Conservation (phyloP, 2,797 vertebrate genomes). For the Propithecus perrieri region DNA sequence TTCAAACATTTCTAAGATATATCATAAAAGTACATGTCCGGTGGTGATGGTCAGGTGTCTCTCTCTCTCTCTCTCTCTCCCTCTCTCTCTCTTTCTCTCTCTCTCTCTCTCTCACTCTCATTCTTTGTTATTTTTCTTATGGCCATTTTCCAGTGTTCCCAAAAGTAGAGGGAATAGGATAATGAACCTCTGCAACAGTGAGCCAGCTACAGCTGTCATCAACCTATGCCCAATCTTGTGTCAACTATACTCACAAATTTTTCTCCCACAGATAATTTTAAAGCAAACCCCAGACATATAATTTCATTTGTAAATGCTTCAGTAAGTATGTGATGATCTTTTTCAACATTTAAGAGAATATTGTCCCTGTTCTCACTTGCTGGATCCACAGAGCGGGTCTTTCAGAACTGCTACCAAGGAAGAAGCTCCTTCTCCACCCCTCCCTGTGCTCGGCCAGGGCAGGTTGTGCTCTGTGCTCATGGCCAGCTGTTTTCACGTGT, state of each 20-base stretch:
- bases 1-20: not conserved
- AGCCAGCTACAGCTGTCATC: not conserved
- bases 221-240: not conserved
- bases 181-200: not conserved
- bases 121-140: slow-evolving; percentile 10
- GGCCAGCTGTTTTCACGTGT: not conserved
- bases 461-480: not conserved
- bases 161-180: not conserved
- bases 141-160: not conserved
- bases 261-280: slow-evolving; percentile 30
- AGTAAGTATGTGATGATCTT: not conserved
- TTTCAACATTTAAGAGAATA: not conserved
- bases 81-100: too few species aligned
- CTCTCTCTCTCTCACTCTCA: not conserved
- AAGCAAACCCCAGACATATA: not conserved
- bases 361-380: not conserved
- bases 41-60: not conserved
- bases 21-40: not conserved
- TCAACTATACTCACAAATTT: not conserved
- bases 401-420: not conserved
- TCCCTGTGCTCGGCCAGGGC: not conserved
- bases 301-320: slow-evolving; percentile 36
- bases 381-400: not conserved
- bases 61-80: too few species aligned
- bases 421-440: not conserved